Conservation (phyloP, 2,797 vertebrate species). For the Sciurus carolinensis region DNA sequence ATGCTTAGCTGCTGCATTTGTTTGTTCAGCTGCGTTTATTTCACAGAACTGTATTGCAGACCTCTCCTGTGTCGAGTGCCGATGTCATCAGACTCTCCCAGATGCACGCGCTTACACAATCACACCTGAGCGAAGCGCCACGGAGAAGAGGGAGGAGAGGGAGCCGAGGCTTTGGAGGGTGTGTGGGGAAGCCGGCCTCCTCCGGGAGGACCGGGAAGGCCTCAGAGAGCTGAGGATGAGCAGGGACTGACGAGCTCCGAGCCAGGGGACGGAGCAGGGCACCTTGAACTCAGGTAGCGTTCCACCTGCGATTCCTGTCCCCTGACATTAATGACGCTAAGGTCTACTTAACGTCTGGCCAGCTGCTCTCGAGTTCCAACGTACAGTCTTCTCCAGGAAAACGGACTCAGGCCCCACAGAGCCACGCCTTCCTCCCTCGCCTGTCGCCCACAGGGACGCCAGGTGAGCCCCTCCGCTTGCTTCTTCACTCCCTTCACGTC, state of each 20-base stretch:
- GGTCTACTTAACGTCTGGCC: neutral
- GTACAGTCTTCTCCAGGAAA: no score
- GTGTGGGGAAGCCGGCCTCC: neutral
- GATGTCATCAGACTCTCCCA: neutral
- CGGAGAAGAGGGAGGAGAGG: neutral
- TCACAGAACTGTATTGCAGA: neutral
- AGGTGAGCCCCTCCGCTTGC: neutral
- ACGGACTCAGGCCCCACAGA: no score
- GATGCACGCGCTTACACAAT: neutral
- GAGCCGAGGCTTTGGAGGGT: no score
- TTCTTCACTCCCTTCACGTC: neutral
- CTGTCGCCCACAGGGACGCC: neutral
- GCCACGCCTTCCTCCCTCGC: no score
- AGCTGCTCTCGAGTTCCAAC: neutral
- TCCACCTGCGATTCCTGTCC: neutral
- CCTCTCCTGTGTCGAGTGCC: no score
- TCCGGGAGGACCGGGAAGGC: neutral
- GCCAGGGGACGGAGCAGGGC: no score
- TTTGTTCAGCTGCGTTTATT: neutral
- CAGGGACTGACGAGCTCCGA: neutral
- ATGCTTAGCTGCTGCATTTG: neutral
- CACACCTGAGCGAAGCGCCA: neutral
- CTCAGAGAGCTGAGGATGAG: neutral
- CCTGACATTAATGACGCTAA: neutral
- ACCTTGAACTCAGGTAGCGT: neutral